Conservation (phyloP, 2,888 invertebrate genomes). For the Muschampia plurimacula region DNA sequence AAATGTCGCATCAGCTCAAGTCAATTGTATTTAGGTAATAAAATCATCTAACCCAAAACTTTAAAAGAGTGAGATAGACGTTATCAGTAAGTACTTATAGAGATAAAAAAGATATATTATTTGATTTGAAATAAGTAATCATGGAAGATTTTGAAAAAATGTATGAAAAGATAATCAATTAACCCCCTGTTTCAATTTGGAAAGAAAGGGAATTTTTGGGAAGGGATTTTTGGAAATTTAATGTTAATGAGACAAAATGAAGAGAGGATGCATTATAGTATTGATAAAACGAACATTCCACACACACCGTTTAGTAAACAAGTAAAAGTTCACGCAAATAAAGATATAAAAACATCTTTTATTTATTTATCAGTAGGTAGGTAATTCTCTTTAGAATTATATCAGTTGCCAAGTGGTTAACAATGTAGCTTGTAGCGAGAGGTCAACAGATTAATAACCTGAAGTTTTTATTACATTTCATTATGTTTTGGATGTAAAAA, state of each 20-base stretch:
- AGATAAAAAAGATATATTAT: too few species aligned
- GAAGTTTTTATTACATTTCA: conserved; percentile 7
- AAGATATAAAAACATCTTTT: conserved; percentile 33
- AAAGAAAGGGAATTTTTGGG: too few species aligned
- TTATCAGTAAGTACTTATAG: neutral
- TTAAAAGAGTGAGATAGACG: neutral
- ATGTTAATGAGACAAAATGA: neutral
- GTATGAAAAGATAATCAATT: too few species aligned
- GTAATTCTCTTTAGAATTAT: conserved; percentile 8
- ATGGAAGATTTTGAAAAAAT: too few species aligned
- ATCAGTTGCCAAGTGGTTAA: conserved; percentile 28
- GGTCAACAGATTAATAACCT: conserved; percentile 23
- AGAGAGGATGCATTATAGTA: neutral
- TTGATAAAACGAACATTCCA: conserved; percentile 30
- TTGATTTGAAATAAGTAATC: too few species aligned
- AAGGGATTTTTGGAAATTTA: too few species aligned
- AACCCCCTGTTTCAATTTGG: too few species aligned
- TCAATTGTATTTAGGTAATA: neutral
- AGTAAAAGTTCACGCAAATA: conserved; percentile 37
- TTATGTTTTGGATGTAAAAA: conserved; percentile 7
- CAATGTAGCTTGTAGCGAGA: conserved; percentile 7
- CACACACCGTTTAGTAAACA: conserved; percentile 19
- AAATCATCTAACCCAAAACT: neutral
- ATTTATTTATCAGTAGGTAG: conserved; percentile 9
- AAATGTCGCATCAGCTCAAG: neutral